phyloP scores from a whole-genome alignment of 2,113 vertebrate genomes.

The Laticauda colubrina region DNA sequence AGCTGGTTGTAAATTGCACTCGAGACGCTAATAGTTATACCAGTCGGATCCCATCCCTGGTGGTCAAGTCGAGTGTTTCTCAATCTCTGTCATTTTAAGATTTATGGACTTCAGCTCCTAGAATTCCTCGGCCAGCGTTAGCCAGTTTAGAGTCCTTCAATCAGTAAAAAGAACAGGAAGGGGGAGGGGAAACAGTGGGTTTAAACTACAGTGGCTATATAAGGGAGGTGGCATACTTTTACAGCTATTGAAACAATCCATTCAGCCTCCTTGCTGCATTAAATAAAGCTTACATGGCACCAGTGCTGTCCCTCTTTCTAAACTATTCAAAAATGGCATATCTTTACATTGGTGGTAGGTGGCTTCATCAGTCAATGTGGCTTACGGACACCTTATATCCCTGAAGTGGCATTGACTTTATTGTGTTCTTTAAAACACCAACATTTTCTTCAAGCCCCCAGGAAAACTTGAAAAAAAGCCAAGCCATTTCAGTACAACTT shows the following conservation, averaged over 20 bases:
- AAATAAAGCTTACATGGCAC: not conserved
- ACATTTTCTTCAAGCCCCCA: not conserved
- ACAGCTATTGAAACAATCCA: not conserved
- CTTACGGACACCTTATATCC: not conserved
- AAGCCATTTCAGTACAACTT: not conserved
- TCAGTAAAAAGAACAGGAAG: too few species aligned
- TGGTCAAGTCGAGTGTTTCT: not conserved
- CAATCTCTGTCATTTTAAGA: not conserved
- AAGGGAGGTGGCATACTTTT: not conserved
- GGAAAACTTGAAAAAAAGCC: not conserved
- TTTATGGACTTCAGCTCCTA: not conserved
- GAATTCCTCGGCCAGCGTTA: not conserved
- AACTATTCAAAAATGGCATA: not conserved
- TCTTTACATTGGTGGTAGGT: not conserved
- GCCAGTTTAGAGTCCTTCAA: too few species aligned
- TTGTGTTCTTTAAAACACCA: not conserved
- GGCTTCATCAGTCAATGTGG: not conserved
- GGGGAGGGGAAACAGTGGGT: not conserved
- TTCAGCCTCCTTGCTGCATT: not conserved
- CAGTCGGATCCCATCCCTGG: too few species aligned
- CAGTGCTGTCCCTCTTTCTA: not conserved
- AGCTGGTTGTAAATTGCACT: too few species aligned
- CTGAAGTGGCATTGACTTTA: not conserved
- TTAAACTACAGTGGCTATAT: not conserved
- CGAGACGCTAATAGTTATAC: too few species aligned